phyloP scores from a whole-genome alignment of 2,113 vertebrate species.

The Paradoxurus hermaphroditus region DNA sequence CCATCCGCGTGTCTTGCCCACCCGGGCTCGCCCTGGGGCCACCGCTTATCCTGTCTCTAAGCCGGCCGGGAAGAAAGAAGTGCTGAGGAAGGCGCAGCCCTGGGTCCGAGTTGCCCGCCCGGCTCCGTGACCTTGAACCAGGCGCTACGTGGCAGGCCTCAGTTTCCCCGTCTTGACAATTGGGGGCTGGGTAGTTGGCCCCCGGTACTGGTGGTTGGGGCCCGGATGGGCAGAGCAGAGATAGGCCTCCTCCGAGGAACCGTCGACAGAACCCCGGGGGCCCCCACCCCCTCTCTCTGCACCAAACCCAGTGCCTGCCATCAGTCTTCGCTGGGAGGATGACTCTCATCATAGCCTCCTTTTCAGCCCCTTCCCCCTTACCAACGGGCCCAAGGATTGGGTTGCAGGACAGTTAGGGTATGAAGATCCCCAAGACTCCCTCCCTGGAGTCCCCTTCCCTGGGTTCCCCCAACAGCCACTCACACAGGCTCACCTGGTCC shows the following conservation, averaged over 20 bases:
- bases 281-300: not conserved
- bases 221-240: not conserved
- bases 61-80: not conserved
- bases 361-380: not conserved
- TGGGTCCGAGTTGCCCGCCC: not conserved
- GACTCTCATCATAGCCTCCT: not conserved
- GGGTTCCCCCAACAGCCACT: not conserved
- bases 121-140: constrained; percentile 67
- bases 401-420: not conserved
- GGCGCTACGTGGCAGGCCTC: not conserved
- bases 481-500: not conserved
- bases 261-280: not conserved
- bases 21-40: not conserved
- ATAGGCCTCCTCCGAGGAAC: not conserved
- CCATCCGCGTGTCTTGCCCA: not conserved
- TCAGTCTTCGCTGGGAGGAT: not conserved
- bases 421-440: not conserved
- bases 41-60: not conserved
- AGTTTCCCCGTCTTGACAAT: constrained; percentile 9
- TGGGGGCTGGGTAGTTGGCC: not conserved
- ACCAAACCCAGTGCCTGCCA: not conserved
- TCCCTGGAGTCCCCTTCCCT: not conserved
- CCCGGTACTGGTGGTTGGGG: not conserved
- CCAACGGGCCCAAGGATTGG: not conserved
- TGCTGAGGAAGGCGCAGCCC: not conserved